Base-by-base conservation (phyloP, 2,113 vertebrate genomes). In the Salminus brasiliensis region DNA sequence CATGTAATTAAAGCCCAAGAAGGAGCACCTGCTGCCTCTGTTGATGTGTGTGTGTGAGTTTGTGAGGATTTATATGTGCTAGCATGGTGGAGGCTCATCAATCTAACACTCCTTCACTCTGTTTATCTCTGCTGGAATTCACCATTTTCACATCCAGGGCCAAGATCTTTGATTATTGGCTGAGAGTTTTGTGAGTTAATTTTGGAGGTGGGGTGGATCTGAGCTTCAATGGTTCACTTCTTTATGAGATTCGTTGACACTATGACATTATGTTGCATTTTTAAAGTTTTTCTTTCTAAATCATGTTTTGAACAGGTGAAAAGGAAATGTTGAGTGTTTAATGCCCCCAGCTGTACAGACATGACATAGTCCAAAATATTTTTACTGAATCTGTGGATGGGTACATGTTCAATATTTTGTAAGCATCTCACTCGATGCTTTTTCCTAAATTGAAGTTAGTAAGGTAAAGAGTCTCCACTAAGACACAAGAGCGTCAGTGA, bases 1-100 rank as follows among this genome's bases (percentile, higher is more conserved):
- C 90, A 93, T 93, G 92, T 93, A 93, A 94, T 94, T 94, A 93
- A 93, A 91, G 88, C 92, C 90, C 90, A 92, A 90, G 89, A 89
- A 91, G 87, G 83, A 92, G 91, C 93, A 94, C 93, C 93, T 94
- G 93, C 93, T 93, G 91, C 91, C 91, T 90, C 84, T 30, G 78
- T 88, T 53, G 79, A 57, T 72, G 60, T 85, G 60, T 66, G 47
- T 74, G 43, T 80, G 43, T 74, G 12, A 59, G 70, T 81, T 68
- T 85, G 83, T 71, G 73, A 23, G 76, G 81, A 47, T 60, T 63
- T 72, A 9, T 60, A 25, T 32, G 36, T 69, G 41, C 16, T n/a
- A 32, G 34, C 11, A 23, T 39, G 41, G 63, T 74, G 65, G 41
- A 21, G 32, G 29, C 81, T 86, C 90, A 92, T 91, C 89, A 91